A percentile compares a stretch with the other conserved stretches of the same genome.
Evolutionary conservation across 2,113 vertebrate genomes (phyloP).

Genomic region (Neogale vison): DNA sequence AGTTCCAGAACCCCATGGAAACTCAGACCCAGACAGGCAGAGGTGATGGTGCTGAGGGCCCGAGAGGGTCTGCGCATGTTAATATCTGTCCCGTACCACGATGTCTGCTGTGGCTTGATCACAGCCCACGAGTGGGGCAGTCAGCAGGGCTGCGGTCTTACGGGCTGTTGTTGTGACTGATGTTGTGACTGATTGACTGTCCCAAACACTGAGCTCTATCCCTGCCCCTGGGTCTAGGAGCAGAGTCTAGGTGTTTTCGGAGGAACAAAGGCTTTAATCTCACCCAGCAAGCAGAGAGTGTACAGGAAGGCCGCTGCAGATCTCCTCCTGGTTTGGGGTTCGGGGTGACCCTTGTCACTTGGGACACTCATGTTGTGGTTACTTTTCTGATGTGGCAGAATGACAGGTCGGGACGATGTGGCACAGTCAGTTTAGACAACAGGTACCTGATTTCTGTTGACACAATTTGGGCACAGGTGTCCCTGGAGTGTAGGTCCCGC

Average conservation of each 20-base stretch:
- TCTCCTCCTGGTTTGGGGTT: not conserved
- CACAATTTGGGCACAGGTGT: not conserved
- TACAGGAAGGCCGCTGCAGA: not conserved
- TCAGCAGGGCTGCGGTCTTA: not conserved
- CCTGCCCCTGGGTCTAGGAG: not conserved
- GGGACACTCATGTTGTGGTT: not conserved
- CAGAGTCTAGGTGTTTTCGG: not conserved
- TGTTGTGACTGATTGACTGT: too few relatives aligned
- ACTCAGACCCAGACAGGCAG: not conserved
- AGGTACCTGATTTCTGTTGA: not conserved
- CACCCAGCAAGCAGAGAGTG: not conserved
- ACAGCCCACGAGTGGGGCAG: fast-evolving
- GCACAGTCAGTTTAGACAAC: not conserved
- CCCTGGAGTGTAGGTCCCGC: not conserved
- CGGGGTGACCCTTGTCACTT: not conserved
- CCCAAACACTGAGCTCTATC: not conserved
- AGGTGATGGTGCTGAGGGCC: not conserved
- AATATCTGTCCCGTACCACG: not conserved
- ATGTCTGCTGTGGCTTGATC: not conserved
- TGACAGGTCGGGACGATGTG: not conserved
- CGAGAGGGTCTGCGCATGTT: not conserved
- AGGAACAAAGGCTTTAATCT: not conserved
- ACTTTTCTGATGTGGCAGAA: not conserved
- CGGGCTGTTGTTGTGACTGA: too few relatives aligned
- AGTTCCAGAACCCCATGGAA: not conserved